Evolutionary conservation across 1,140 invertebrate species (phyloP).

Genomic region (Pseudomyrmex flavicornis): DNA sequence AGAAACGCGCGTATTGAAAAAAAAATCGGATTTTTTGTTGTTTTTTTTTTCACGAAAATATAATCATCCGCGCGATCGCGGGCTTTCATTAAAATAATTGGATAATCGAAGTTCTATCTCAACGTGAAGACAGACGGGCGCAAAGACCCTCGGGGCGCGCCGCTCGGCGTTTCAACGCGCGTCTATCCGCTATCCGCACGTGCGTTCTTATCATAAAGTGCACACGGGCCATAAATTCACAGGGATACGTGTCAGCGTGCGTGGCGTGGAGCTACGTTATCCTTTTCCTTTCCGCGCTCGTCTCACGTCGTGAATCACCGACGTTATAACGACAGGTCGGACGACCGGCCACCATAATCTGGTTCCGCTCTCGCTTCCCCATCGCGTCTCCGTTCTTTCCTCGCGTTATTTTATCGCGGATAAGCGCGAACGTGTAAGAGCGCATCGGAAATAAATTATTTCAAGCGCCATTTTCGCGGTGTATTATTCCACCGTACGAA

Average conservation of each 20-base stretch:
- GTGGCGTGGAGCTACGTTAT: conserved; percentile 19
- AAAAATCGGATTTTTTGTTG: neutral
- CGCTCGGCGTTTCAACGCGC: no score
- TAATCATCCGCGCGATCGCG: neutral
- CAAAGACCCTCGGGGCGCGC: no score
- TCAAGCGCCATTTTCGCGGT: conserved; percentile 27
- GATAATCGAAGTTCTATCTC: neutral
- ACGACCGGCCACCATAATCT: conserved; percentile 38
- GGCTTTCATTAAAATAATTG: neutral
- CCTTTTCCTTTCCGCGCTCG: conserved; percentile 11
- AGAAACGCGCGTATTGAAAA: no score
- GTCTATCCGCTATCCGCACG: neutral
- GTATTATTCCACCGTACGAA: conserved; percentile 17
- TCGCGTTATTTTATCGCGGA: conserved; percentile 20
- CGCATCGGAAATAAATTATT: conserved; percentile 55
- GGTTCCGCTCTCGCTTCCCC: neutral
- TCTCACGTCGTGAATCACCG: conserved; percentile 48
- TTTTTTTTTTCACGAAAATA: neutral
- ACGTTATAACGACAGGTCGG: conserved; percentile 50
- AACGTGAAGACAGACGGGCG: neutral
- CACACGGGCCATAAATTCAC: conserved; percentile 34
- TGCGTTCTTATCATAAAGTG: conserved; percentile 40
- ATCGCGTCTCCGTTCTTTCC: conserved; percentile 1
- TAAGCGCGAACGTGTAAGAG: neutral
- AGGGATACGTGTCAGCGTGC: conserved; percentile 16